Conservation (phyloP, 2,888 invertebrate genomes). For the Plutella xylostella region DNA sequence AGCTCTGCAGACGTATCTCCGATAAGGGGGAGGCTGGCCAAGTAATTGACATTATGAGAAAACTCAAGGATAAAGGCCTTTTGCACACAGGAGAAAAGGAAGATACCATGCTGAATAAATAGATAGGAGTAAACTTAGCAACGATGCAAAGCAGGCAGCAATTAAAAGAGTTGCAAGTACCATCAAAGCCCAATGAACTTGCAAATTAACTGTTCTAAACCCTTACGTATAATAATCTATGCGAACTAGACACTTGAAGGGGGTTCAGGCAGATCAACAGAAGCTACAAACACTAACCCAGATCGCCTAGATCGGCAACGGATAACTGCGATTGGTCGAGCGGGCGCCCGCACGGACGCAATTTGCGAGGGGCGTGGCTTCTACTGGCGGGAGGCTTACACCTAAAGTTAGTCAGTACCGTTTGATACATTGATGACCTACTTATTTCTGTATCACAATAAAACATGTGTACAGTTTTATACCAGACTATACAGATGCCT, state of each 20-base stretch:
- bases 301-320: conserved; percentile 37
- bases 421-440: too few relatives aligned
- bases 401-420: conserved; percentile 2
- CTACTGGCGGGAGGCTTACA: neutral
- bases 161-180: neutral
- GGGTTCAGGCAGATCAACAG: neutral
- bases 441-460: too few relatives aligned
- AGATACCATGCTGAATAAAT: neutral
- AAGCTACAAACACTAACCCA: conserved; percentile 23
- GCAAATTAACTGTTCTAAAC: too few relatives aligned
- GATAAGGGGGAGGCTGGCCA: conserved; percentile 50
- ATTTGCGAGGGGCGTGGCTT: conserved; percentile 48
- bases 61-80: conserved; percentile 27
- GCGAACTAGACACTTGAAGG: neutral
- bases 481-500: too few relatives aligned
- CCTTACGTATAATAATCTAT: too few relatives aligned
- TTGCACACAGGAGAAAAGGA: conserved; percentile 26
- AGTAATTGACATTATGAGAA: conserved; percentile 60
- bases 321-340: conserved; percentile 45
- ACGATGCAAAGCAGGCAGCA: neutral
- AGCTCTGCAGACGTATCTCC: conserved; percentile 27
- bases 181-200: neutral
- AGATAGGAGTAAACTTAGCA: conserved; percentile 2
- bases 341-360: conserved; percentile 36
- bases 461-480: too few relatives aligned